Conservation (phyloP, 2,797 vertebrate genomes). For the Cyclopterus lumpus region DNA sequence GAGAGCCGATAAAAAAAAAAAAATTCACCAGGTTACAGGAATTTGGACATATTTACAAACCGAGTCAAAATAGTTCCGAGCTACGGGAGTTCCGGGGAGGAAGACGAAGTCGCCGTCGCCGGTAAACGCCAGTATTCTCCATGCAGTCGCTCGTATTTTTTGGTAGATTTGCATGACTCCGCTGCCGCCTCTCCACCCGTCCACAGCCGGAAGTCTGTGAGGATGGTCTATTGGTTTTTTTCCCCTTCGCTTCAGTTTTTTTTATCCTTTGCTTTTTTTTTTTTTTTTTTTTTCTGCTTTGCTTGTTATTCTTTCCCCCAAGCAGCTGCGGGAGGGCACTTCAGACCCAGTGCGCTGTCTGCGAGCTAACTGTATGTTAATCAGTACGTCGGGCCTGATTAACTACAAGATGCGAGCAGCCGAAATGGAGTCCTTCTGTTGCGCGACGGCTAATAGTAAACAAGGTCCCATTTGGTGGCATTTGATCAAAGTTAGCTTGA, state of each 20-base stretch:
- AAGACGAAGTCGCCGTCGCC: slow-evolving; percentile 61
- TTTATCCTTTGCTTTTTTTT: slow-evolving; percentile 58
- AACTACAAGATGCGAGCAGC: slow-evolving; percentile 50
- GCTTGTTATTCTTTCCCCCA: slow-evolving; percentile 70
- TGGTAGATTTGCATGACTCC: slow-evolving; percentile 68
- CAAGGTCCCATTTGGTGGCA: slow-evolving; percentile 4
- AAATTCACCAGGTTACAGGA: slow-evolving; percentile 72
- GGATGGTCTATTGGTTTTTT: slow-evolving; percentile 71
- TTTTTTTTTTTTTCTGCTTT: slow-evolving; percentile 38
- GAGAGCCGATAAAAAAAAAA: slow-evolving; percentile 47
- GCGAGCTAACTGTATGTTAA: slow-evolving; percentile 56
- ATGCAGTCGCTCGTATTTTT: slow-evolving; percentile 62
- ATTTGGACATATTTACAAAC: slow-evolving; percentile 62
- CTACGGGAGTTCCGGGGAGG: slow-evolving; percentile 62
- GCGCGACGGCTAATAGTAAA: slow-evolving; percentile 44
- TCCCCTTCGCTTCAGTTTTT: slow-evolving; percentile 62
- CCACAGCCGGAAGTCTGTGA: slow-evolving; percentile 86
- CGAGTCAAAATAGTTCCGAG: slow-evolving; percentile 50
- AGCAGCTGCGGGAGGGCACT: slow-evolving; percentile 51
- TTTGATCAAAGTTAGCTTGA: slow-evolving; percentile 11
- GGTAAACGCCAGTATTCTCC: slow-evolving; percentile 77
- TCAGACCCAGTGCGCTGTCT: slow-evolving; percentile 33
- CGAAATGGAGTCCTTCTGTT: slow-evolving; percentile 70
- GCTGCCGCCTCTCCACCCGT: slow-evolving; percentile 72
- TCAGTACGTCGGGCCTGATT: slow-evolving; percentile 64